Evolutionary conservation across 2,888 invertebrate species (phyloP).

Genomic region (Agrochola macilenta): DNA sequence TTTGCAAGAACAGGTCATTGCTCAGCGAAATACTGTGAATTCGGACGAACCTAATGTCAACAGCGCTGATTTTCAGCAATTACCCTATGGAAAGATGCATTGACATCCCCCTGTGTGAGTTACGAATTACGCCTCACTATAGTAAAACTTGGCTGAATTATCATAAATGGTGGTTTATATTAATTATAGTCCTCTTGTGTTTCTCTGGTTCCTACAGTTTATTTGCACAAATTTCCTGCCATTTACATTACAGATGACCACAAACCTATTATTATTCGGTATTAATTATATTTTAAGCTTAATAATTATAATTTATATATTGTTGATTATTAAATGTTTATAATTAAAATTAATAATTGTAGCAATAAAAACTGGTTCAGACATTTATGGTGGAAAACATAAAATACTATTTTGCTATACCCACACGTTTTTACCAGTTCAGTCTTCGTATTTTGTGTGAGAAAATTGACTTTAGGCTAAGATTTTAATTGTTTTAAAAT

Average conservation of each 20-base stretch:
- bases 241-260: background rate
- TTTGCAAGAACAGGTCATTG: too few relatives aligned
- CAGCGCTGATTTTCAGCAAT: too few relatives aligned
- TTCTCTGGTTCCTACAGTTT: conserved; percentile 1
- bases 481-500: background rate
- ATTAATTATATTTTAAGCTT: background rate
- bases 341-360: conserved; percentile 2
- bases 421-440: background rate
- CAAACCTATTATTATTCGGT: background rate
- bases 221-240: conserved; percentile 35
- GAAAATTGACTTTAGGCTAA: background rate
- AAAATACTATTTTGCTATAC: background rate
- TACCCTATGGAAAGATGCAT: too few relatives aligned
- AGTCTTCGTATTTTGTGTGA: background rate
- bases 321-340: background rate
- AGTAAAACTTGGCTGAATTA: conserved; percentile 1
- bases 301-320: background rate
- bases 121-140: background rate
- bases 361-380: conserved; percentile 13
- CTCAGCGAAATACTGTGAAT: too few relatives aligned
- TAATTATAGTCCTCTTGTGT: background rate
- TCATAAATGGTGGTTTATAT: background rate
- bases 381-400: background rate
- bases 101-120: too few relatives aligned
- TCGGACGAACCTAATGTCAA: too few relatives aligned